Conservation (phyloP, 2,888 invertebrate genomes). For the Fragum sueziense region DNA sequence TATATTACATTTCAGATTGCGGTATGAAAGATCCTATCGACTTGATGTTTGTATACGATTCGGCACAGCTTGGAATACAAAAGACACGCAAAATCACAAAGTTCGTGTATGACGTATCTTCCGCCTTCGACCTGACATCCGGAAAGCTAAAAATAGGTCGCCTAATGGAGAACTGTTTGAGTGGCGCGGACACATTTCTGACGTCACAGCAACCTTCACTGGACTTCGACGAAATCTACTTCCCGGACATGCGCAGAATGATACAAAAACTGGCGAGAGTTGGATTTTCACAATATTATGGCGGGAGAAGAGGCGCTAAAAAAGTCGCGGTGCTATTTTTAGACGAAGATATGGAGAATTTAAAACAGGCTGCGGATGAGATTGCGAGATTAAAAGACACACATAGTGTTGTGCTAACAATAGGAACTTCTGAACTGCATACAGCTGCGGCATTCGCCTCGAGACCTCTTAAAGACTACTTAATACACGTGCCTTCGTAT, state of each 20-base stretch:
- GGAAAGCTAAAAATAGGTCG: conserved; percentile 59
- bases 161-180: conserved; percentile 62
- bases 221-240: conserved; percentile 58
- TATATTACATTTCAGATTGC: conserved; percentile 63
- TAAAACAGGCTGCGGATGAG: conserved; percentile 58
- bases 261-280: conserved; percentile 49
- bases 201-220: conserved; percentile 47
- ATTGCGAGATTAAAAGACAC: conserved; percentile 53
- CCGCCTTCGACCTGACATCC: conserved; percentile 50
- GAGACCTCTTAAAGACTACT: conserved; percentile 58
- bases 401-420: conserved; percentile 61
- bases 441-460: conserved; percentile 59
- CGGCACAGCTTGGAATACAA: conserved; percentile 62
- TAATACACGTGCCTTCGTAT: conserved; percentile 62
- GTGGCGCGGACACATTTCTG: conserved; percentile 58
- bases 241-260: conserved; percentile 60
- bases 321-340: conserved; percentile 71
- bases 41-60: conserved; percentile 70
- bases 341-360: conserved; percentile 65
- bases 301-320: conserved; percentile 56
- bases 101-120: conserved; percentile 62
- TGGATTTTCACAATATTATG: conserved; percentile 57
- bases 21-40: conserved; percentile 62
- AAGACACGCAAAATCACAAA: conserved; percentile 62
- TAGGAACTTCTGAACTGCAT: conserved; percentile 57